These are phyloP conservation scores for Agrypnia vestita DNA, from an alignment of 1,140 invertebrate genomes.

Conservation along the genomic window DNA sequence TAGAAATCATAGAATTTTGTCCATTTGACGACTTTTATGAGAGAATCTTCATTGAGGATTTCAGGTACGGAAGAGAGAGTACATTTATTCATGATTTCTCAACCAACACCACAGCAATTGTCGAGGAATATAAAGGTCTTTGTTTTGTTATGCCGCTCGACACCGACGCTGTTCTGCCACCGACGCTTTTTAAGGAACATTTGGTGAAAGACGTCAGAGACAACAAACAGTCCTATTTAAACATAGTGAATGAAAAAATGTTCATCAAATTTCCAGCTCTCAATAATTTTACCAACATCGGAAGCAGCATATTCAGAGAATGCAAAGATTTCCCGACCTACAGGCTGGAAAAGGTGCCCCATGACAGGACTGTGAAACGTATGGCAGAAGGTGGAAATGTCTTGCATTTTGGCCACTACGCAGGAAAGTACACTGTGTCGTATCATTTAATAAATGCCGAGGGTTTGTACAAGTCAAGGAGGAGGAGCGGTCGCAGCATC, in stretches of 20 bases:
- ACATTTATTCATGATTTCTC: conserved; percentile 11
- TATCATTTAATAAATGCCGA: too few species aligned
- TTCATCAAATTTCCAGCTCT: background rate
- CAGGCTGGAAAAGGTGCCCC: background rate
- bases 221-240: background rate
- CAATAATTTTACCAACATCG: background rate
- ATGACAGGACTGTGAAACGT: background rate
- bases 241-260: background rate
- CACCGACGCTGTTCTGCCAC: background rate
- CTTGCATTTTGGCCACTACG: background rate
- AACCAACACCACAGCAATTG: background rate
- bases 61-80: background rate
- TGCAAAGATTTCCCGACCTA: background rate
- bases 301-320: background rate
- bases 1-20: background rate
- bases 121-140: background rate
- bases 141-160: conserved; percentile 3
- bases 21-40: background rate
- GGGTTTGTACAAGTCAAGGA: too few species aligned
- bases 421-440: background rate
- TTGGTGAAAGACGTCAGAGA: background rate
- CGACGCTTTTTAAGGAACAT: background rate
- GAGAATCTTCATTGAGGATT: conserved; percentile 4
- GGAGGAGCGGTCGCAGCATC: too few species aligned
- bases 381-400: background rate